Evolutionary conservation across 2,113 vertebrate genomes (phyloP), one percentile per base, ranked within the genome.

Genomic region (Calypte anna): DNA sequence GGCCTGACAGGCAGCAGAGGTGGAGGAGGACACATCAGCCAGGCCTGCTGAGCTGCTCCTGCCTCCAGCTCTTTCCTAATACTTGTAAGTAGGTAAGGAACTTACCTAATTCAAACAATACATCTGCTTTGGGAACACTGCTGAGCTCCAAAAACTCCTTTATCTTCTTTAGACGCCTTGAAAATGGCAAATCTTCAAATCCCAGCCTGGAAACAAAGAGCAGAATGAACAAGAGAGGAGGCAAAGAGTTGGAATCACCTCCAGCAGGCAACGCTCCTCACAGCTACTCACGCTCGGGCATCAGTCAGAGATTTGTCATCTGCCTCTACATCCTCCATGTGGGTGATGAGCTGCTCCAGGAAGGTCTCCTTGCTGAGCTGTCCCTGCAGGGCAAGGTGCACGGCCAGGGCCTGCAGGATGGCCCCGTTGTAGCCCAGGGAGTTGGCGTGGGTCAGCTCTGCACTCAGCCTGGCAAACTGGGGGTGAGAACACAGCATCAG

Each of bases 381-480:
- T 15, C 98, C 99, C 95, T 98, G 98, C 84, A 99, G 97, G 5
- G 99, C 98, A 13, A 99, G 98, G 89, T 99, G 98, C 94, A 99
- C 99, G 1, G 99, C 99, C 91, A 99, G 93, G 6, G 99, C 99
- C 97, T 99, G 99, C 92, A 99, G 98, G 76, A 99, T 97, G 44
- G 99, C 99, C 4, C 99, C 99, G 1, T 99, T 99, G 88, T 99
- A 99, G 58, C 99, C 99, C 97, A 99, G 96, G 73, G 99, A 99
- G 95, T 99, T 99, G 92, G 99, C 98, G 28, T 99, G 99, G 22
- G 99, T 99, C 77, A 99, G 94, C 98, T 99, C 98, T 3, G 99
- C 99, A 1, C 99, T 99, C 75, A 98, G 97, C 78, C 97, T 98
- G 0, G 99, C 98, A 93, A 98, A 99, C 99, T 99, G 95, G 5